These are phyloP conservation scores for Hyles vespertilio DNA, from an alignment of 1,140 invertebrate genomes.

Conservation along the genomic window DNA sequence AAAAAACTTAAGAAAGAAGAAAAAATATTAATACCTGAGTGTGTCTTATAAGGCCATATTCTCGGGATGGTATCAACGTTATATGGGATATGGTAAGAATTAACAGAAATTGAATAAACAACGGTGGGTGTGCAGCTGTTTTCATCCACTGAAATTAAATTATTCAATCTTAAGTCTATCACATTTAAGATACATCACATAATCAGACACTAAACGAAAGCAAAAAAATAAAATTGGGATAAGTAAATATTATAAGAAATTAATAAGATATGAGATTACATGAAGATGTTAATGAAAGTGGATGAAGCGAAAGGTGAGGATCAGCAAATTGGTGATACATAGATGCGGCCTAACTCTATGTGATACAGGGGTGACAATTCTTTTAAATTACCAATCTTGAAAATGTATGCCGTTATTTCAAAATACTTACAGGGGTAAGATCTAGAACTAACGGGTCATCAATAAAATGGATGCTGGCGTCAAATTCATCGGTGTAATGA, in stretches of 20 bases:
- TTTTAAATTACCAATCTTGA: too few relatives aligned
- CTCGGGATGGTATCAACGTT: slow-evolving; percentile 49
- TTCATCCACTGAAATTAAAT: slow-evolving; percentile 40
- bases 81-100: slow-evolving; percentile 54
- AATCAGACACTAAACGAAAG: too few relatives aligned
- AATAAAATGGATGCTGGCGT: slow-evolving; percentile 46
- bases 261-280: too few relatives aligned
- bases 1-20: background rate
- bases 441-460: slow-evolving; percentile 50
- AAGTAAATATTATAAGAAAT: too few relatives aligned
- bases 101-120: slow-evolving; percentile 50
- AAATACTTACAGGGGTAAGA: slow-evolving; percentile 33
- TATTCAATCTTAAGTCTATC: background rate
- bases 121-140: slow-evolving; percentile 28
- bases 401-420: background rate
- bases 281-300: too few relatives aligned
- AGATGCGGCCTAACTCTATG: too few relatives aligned
- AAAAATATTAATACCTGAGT: slow-evolving; percentile 12
- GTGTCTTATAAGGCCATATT: slow-evolving; percentile 53
- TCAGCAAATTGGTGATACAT: too few relatives aligned
- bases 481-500: slow-evolving; percentile 31
- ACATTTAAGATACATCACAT: too few relatives aligned
- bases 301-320: too few relatives aligned
- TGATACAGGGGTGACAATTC: too few relatives aligned
- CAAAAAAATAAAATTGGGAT: too few relatives aligned